Base-by-base conservation (phyloP, 2,113 vertebrate genomes). In the Eurypyga helias region DNA sequence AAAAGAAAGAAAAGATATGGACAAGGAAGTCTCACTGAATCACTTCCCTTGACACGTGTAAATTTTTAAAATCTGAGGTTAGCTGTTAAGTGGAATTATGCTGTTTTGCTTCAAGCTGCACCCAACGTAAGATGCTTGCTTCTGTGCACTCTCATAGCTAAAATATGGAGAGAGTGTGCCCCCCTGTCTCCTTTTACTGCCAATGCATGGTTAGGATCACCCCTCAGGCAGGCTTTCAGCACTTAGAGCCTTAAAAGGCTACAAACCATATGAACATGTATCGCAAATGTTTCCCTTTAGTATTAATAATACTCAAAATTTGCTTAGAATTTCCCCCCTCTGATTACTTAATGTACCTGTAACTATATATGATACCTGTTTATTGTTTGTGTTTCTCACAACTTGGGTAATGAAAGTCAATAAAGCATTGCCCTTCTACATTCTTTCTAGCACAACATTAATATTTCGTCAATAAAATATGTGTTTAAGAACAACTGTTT, bases 311-410 rank as follows among this genome's bases (percentile, higher is more conserved):
- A 41, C 36, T 81, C n/a, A 65, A 45, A 49, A 66, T 46, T 46
- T 66, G 69, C 31, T 55, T 54, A 20, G 11, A 73, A 38, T 92
- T 90, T 52, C 0, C 3, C 4, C 13, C 16, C 29, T 80, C 38
- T 43, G 38, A 77, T 81, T 83, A 70, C 66, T 62, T 29, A 43
- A 52, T 16, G 15, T 62, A 66, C 13, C 88, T 73, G 10, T 46
- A 8, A 73, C 69, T 77, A 93, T 28, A 28, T 15, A 78, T 6
- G 28, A 18, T 54, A 57, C 62, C 77, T 65, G 5, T 52, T 76
- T 77, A 54, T n/a, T 85, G 28, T 65, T 80, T 58, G 36, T 64
- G 85, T 93, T 85, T 85, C 21, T 77, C 46, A 83, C 46, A 77
- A 46, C 11, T 34, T 77, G 45, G 17, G 8, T 45, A 80, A 83